Percentiles rank a stretch among this genome's conserved stretches.
phyloP scores from a whole-genome alignment of 30 jellyfish, hydroid and myxozoan genomes.

The Mastigias papua region DNA sequence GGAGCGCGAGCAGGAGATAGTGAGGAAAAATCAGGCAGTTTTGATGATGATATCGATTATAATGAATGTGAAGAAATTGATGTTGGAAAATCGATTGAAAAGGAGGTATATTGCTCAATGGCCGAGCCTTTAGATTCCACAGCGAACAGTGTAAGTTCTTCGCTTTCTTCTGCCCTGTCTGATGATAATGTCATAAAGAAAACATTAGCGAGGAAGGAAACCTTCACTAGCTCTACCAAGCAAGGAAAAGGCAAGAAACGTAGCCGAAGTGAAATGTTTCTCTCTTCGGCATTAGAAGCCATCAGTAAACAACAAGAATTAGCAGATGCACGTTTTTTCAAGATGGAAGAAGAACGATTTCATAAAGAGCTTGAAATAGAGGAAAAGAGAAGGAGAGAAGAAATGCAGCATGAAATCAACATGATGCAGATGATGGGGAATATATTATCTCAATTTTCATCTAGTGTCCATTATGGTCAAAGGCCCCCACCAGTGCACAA shows the following conservation, averaged over 20 bases:
- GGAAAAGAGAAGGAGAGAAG: constrained; percentile 38
- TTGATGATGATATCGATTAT: not conserved
- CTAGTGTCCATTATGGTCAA: not conserved
- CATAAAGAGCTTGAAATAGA: constrained; percentile 17
- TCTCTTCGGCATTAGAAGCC: not conserved
- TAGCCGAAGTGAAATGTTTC: constrained; percentile 22
- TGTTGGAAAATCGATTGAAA: not conserved
- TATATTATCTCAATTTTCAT: constrained; percentile 9
- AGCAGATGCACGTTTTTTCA: constrained; percentile 46
- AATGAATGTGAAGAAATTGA: not conserved
- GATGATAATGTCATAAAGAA: not conserved
- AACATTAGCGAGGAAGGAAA: not conserved
- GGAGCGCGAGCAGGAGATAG: constrained; percentile 1
- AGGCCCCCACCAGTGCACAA: not conserved
- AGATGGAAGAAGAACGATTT: constrained; percentile 31
- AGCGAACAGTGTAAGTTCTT: not conserved
- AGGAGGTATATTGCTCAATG: not conserved
- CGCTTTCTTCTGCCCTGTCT: not conserved
- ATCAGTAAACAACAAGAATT: constrained; percentile 26
- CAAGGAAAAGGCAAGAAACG: constrained; percentile 42
- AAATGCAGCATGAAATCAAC: constrained; percentile 38
- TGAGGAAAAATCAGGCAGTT: not conserved
- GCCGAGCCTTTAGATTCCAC: not conserved
- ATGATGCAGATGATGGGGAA: constrained; percentile 64
- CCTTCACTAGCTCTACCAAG: not conserved